Conservation (phyloP, 2,888 invertebrate genomes). For the Drosophila paramelanica region DNA sequence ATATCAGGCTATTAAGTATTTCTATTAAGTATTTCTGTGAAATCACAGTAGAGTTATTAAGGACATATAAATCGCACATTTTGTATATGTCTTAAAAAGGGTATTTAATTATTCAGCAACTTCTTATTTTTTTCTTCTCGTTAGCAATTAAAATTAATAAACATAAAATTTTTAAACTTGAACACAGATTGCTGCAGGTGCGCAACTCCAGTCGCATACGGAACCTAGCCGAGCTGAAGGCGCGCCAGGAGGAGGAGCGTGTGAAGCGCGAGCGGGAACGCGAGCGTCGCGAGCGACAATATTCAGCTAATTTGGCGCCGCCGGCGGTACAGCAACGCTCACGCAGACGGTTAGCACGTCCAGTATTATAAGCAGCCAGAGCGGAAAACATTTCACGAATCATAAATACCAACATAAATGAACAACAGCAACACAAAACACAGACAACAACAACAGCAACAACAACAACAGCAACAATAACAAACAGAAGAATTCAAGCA, state of each 20-base stretch:
- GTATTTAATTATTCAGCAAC: neutral
- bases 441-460: conserved; percentile 13
- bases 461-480: conserved; percentile 12
- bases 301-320: conserved; percentile 63
- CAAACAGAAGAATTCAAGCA: conserved; percentile 35
- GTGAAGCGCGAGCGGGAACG: conserved; percentile 81
- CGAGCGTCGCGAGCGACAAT: conserved; percentile 62
- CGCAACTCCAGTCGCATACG: conserved; percentile 84
- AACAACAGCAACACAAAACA: conserved; percentile 19
- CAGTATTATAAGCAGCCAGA: conserved; percentile 53
- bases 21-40: too few species aligned
- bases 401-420: conserved; percentile 27
- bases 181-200: conserved; percentile 82
- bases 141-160: too few species aligned
- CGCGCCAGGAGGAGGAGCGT: conserved; percentile 85
- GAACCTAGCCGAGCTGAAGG: conserved; percentile 83
- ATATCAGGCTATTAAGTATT: too few species aligned
- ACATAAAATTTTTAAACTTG: neutral
- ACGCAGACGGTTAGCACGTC: conserved; percentile 86
- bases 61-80: too few species aligned
- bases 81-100: too few species aligned
- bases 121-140: too few species aligned
- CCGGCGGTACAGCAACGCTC: conserved; percentile 85
- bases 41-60: too few species aligned
- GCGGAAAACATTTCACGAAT: conserved; percentile 50